These are phyloP conservation scores for Campylomormyrus tamandua DNA, from an alignment of 2,113 vertebrate genomes.

Conservation along the genomic window DNA sequence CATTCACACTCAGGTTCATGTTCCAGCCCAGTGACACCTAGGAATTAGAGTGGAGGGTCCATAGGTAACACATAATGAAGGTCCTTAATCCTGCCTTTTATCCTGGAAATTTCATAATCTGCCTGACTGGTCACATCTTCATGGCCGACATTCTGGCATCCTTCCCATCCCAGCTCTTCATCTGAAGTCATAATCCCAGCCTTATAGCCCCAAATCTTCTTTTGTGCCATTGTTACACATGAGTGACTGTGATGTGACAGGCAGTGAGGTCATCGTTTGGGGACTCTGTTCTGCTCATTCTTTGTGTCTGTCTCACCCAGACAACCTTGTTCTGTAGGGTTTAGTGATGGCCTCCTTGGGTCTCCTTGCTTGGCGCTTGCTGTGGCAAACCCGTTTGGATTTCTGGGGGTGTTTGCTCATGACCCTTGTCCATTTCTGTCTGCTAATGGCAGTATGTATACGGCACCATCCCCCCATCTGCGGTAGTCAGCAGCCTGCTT, in stretches of 20 bases:
- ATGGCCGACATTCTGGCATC: slow-evolving; percentile 50
- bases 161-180: slow-evolving; percentile 56
- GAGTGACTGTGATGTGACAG: slow-evolving; percentile 33
- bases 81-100: neutral
- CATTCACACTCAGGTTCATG: neutral
- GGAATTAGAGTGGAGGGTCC: neutral
- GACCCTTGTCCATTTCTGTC: neutral
- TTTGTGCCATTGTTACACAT: slow-evolving; percentile 46
- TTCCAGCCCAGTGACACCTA: neutral
- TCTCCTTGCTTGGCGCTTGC: neutral
- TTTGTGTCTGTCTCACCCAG: slow-evolving; percentile 25
- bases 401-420: neutral
- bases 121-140: slow-evolving; percentile 35
- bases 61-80: neutral
- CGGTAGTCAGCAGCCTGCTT: neutral
- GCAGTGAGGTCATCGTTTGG: slow-evolving; percentile 27
- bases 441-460: neutral
- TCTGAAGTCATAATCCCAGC: slow-evolving; percentile 50
- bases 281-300: slow-evolving; percentile 11
- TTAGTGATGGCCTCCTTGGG: neutral
- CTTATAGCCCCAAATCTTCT: slow-evolving; percentile 52
- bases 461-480: neutral
- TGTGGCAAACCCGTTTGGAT: neutral
- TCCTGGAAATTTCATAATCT: slow-evolving; percentile 22
- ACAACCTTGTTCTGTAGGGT: neutral